Evolutionary conservation across 2,888 invertebrate genomes (phyloP), one percentile per base, ranked within the genome.

Genomic region (Yponomeuta cagnagella): DNA sequence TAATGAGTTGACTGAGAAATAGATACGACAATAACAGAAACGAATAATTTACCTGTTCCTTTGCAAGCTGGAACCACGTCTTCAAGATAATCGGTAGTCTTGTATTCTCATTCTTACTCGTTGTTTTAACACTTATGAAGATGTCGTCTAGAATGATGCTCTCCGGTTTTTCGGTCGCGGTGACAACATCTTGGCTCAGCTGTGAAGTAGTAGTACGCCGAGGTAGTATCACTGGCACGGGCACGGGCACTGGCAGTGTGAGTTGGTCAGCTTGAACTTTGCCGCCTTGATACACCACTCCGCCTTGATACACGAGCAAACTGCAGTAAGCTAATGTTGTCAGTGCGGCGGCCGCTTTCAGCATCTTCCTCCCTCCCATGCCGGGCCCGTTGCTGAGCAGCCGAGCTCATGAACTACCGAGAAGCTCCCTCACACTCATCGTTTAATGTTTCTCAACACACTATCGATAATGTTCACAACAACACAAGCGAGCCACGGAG

Each of bases 101-200:
- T 70, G 95, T 95, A 76, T 94, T 92, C 86, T 98, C 98, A 90
- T 97, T 98, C 89, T 95, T 95, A 85, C 95, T 95, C 72, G 98
- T 97, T 74, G 98, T 98, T 93, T 99, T 99, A 71, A 99, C 98
- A 92, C 97, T 97, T 86, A 98, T 97, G 90, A 98, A 98, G 81
- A 98, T 94, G 90, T 98, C 98, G 89, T 96, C 94, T 78, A 97
- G 90, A 77, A 94, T 94, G 76, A 96, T 95, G 75, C 95, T 94
- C 75, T 90, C 52, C 52, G 12, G 81, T 6, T 81, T 33, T 4
- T 31, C 43, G 1, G 30, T n/a, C 12, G n/a, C 31, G 4, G 30
- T 58, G 52, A 58, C 15, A 58, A 58, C 52, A 58, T 12, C 52
- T 58, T 43, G 43, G 43, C 43, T 43, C 43, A 43, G 43, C 43